Conservation (phyloP, 2,888 invertebrate genomes). For the Pseudeuparius sepicola region DNA sequence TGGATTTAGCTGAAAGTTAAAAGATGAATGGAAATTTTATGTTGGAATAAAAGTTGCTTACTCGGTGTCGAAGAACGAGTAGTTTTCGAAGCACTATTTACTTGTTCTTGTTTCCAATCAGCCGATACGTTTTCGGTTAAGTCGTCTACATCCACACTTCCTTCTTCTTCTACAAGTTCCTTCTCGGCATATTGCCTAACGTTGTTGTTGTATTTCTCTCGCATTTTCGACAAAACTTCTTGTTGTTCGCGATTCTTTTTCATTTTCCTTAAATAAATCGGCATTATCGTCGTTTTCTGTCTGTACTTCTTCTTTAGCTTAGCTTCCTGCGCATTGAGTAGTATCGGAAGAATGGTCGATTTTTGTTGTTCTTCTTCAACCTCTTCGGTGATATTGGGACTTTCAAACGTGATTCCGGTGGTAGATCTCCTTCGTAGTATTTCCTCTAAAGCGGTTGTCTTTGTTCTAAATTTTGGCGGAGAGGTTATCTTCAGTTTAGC, state of each 20-base stretch:
- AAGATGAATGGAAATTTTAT: too few species aligned
- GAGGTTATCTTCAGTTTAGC: too few species aligned
- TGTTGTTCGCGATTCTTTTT: constrained; percentile 6
- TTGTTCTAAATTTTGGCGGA: too few species aligned
- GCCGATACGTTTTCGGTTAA: constrained; percentile 4
- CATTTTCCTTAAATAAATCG: constrained; percentile 22
- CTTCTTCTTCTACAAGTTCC: constrained; percentile 2
- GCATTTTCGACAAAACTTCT: constrained; percentile 1
- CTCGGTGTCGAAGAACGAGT: too few species aligned
- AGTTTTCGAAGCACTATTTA: too few species aligned
- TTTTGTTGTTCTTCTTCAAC: constrained; percentile 9
- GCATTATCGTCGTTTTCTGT: constrained; percentile 23
- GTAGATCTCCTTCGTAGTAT: too few species aligned
- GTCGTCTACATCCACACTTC: not conserved
- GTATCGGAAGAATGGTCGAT: constrained; percentile 2
- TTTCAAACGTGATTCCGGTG: too few species aligned
- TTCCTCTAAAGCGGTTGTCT: constrained; percentile 13
- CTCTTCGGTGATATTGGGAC: too few species aligned
- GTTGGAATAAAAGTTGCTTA: too few species aligned
- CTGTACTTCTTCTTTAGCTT: not conserved
- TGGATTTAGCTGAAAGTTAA: too few species aligned
- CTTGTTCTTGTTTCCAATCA: too few species aligned
- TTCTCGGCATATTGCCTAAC: not conserved
- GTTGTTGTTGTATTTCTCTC: too few species aligned
- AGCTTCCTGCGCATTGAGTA: not conserved